These are phyloP conservation scores for Cyclargus thomasi DNA, from an alignment of 1,140 invertebrate genomes.

Conservation along the genomic window DNA sequence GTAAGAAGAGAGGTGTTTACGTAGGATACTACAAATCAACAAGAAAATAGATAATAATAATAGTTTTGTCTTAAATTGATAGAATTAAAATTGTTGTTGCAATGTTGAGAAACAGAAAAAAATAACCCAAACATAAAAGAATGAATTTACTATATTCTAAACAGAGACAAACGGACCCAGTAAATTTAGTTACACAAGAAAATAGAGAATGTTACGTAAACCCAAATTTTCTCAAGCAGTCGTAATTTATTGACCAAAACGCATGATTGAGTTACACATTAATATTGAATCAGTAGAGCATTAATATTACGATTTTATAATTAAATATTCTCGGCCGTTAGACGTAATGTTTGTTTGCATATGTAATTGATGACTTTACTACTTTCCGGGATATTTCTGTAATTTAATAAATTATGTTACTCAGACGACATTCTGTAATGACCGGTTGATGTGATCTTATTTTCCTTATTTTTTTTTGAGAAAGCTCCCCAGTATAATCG, in stretches of 20 bases:
- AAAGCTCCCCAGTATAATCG: neutral
- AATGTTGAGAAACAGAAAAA: neutral
- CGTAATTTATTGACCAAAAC: neutral
- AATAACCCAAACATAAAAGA: neutral
- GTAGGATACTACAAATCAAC: too few species aligned
- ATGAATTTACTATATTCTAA: neutral
- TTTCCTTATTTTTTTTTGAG: too few species aligned
- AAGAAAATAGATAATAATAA: too few species aligned
- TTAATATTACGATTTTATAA: neutral
- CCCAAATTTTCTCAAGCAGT: neutral
- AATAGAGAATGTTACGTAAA: neutral
- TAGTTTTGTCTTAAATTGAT: neutral
- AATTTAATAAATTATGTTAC: neutral
- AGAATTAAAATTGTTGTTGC: neutral
- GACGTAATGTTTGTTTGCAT: conserved; percentile 7
- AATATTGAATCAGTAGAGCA: neutral
- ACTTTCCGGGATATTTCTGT: neutral
- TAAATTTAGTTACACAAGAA: neutral
- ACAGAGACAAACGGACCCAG: neutral
- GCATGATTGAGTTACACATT: neutral
- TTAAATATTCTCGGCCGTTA: neutral
- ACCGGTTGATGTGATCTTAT: too few species aligned
- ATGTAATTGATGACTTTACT: neutral
- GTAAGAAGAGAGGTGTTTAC: too few species aligned
- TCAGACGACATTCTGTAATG: neutral